These are phyloP conservation scores for Platysteira castanea DNA, from an alignment of 2,113 vertebrate genomes.

Conservation along the genomic window DNA sequence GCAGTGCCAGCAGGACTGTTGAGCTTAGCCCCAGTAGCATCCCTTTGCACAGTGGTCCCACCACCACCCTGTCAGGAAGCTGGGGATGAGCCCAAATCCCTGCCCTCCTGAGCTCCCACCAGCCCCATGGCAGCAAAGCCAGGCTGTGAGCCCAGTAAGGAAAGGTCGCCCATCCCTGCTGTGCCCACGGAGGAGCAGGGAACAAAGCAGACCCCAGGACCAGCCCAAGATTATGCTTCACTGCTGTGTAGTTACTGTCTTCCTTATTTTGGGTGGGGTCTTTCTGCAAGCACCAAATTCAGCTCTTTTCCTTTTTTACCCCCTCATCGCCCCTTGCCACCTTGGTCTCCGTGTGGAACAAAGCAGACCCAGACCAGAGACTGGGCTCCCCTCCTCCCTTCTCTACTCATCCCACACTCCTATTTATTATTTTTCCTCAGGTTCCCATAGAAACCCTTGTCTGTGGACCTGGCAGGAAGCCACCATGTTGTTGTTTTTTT, in stretches of 20 bases:
- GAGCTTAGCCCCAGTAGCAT: not conserved
- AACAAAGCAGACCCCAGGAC: not conserved
- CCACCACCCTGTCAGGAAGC: not conserved
- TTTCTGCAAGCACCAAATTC: not conserved
- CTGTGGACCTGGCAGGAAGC: conserved; percentile 56
- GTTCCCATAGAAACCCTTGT: conserved; percentile 65
- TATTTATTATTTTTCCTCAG: conserved; percentile 63
- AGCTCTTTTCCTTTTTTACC: not conserved
- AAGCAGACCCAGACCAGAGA: not conserved
- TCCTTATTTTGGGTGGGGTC: not conserved
- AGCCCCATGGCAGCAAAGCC: not conserved
- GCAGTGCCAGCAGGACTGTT: rapidly evolving
- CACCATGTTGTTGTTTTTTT: not conserved
- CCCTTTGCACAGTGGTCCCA: not conserved
- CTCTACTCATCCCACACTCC: not conserved
- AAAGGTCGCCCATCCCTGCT: not conserved
- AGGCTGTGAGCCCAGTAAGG: not conserved
- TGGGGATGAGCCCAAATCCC: not conserved
- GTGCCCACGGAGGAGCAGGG: rapidly evolving
- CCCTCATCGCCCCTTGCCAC: not conserved
- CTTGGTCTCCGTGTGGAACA: not conserved
- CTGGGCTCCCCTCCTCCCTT: not conserved
- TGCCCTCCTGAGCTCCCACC: not conserved
- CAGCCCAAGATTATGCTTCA: not conserved
- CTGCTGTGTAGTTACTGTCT: rapidly evolving